Conservation (phyloP, 2,113 vertebrate genomes). For the Aspiorhynchus laticeps region DNA sequence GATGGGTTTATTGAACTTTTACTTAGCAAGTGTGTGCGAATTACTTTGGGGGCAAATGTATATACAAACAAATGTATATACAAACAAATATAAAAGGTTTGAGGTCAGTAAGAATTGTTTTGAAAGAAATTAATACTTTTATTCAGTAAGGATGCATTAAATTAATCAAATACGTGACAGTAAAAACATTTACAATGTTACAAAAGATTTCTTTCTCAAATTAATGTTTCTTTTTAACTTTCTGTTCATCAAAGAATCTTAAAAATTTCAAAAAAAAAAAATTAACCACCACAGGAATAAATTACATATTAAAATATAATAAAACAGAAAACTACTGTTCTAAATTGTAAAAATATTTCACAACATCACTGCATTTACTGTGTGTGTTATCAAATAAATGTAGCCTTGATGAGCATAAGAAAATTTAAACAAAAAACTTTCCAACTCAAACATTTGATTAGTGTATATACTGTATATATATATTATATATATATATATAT, state of each 20-base stretch:
- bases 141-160: not conserved
- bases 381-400: not conserved
- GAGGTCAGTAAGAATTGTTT: not conserved
- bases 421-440: no score
- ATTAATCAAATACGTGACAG: no score
- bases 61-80: not conserved
- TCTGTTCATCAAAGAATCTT: no score
- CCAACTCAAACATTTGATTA: no score
- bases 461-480: no score
- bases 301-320: not conserved
- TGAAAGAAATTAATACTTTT: not conserved
- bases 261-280: no score
- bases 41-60: not conserved
- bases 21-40: not conserved
- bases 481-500: no score
- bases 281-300: not conserved
- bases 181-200: not conserved
- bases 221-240: no score
- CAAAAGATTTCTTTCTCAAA: not conserved
- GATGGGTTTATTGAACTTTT: not conserved
- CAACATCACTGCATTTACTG: not conserved
- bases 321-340: not conserved
- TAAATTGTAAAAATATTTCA: not conserved
- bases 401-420: no score
- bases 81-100: not conserved